Percentiles rank a stretch among this genome's conserved stretches.
Evolutionary conservation across 2,113 vertebrate species (phyloP).

Genomic region (Corythoichthys intestinalis): DNA sequence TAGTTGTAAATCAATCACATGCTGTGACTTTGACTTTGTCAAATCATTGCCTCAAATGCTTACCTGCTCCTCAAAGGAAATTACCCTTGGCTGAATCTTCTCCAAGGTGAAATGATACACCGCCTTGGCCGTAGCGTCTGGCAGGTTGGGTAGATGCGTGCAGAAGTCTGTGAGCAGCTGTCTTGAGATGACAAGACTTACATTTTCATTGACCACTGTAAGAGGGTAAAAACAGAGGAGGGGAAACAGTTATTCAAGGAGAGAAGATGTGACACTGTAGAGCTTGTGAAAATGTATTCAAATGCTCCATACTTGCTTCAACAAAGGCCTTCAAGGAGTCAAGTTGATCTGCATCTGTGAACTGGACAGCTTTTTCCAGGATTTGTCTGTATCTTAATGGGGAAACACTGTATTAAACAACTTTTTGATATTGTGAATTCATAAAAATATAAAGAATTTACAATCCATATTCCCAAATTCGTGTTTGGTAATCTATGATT

Average conservation of each 20-base stretch:
- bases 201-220: slow-evolving; percentile 97
- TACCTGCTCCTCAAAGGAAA: slow-evolving; percentile 98
- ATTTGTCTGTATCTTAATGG: slow-evolving; percentile 90
- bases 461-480: background rate
- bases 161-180: slow-evolving; percentile 97
- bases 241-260: background rate
- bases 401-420: background rate
- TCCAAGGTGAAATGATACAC: slow-evolving; percentile 97
- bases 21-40: background rate
- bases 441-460: too few relatives aligned
- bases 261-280: background rate
- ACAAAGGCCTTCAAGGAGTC: slow-evolving; percentile 98
- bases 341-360: slow-evolving; percentile 85
- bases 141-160: slow-evolving; percentile 88
- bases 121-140: slow-evolving; percentile 91
- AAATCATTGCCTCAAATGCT: slow-evolving; percentile 15
- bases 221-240: background rate
- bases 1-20: too few relatives aligned
- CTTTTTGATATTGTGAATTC: background rate
- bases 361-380: slow-evolving; percentile 92
- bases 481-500: too few relatives aligned
- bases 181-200: slow-evolving; percentile 95
- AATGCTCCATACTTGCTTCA: slow-evolving; percentile 89
- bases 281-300: background rate
- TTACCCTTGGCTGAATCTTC: slow-evolving; percentile 96